A percentile compares a stretch with the other conserved stretches of the same genome.
phyloP scores from a whole-genome alignment of 2,113 vertebrate genomes.

The Neopipo cinnamomea region DNA sequence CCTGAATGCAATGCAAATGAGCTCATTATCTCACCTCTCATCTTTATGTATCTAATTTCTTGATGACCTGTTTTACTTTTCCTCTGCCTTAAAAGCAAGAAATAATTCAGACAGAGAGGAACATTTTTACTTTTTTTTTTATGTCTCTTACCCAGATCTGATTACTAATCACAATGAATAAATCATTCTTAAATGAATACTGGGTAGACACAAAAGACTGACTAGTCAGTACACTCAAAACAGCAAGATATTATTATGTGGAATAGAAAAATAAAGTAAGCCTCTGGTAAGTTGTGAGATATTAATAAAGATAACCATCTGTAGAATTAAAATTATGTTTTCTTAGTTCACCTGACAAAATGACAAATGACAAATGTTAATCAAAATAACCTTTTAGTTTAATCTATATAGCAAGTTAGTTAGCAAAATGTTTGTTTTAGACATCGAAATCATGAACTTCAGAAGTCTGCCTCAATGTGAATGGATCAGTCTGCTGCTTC shows the following conservation, averaged over 20 bases:
- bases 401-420: neutral
- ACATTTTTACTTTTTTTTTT: slow-evolving; percentile 35
- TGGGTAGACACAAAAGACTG: neutral
- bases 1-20: slow-evolving; percentile 59
- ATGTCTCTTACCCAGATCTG: neutral
- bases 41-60: slow-evolving; percentile 62
- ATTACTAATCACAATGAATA: slow-evolving; percentile 9
- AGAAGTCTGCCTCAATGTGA: slow-evolving; percentile 22
- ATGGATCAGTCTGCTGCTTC: slow-evolving; percentile 39
- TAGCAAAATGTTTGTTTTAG: slow-evolving; percentile 31
- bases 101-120: slow-evolving; percentile 20
- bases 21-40: slow-evolving; percentile 68
- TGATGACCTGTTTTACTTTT: slow-evolving; percentile 49
- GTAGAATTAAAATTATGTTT: neutral
- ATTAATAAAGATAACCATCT: neutral
- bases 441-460: slow-evolving; percentile 27
- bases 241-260: neutral
- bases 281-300: neutral
- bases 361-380: neutral
- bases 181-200: slow-evolving; percentile 1
- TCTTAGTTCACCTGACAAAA: neutral
- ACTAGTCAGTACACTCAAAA: neutral
- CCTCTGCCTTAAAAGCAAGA: slow-evolving; percentile 23
- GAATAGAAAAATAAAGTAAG: neutral
- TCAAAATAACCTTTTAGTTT: slow-evolving; percentile 42